Evolutionary conservation across 2,797 vertebrate genomes (phyloP).

Genomic region (Babyrousa celebensis): DNA sequence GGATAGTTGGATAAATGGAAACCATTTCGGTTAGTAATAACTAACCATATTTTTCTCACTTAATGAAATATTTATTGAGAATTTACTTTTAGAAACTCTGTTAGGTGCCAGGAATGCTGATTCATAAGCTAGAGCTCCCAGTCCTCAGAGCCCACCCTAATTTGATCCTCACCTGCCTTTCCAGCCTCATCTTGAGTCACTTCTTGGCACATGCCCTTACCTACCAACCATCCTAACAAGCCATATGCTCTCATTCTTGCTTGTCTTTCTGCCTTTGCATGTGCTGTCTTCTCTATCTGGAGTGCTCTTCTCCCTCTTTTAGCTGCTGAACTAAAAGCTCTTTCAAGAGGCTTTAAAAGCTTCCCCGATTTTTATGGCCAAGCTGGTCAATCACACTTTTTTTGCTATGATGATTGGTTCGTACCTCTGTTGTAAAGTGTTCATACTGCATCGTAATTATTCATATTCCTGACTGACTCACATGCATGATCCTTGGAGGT

Average conservation of each 20-base stretch:
- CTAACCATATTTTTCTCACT: neutral
- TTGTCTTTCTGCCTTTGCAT: neutral
- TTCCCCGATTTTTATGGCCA: neutral
- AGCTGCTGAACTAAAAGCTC: neutral
- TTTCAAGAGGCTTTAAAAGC: neutral
- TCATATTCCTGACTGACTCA: neutral
- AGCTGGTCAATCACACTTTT: neutral
- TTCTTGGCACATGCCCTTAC: neutral
- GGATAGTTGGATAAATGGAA: neutral
- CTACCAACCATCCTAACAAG: neutral
- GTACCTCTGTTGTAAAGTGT: neutral
- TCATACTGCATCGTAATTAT: neutral
- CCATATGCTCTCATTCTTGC: accelerated
- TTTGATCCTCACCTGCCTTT: neutral
- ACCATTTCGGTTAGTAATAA: neutral
- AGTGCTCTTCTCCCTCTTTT: neutral
- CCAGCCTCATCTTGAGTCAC: neutral
- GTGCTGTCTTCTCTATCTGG: neutral
- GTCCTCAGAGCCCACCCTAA: neutral
- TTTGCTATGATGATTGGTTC: neutral
- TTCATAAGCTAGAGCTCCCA: neutral
- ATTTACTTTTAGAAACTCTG: neutral
- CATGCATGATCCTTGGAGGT: neutral
- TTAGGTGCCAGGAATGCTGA: neutral
- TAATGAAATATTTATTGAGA: neutral